phyloP scores from a whole-genome alignment of 2,888 invertebrate species.

The Trichogramma evanescens region DNA sequence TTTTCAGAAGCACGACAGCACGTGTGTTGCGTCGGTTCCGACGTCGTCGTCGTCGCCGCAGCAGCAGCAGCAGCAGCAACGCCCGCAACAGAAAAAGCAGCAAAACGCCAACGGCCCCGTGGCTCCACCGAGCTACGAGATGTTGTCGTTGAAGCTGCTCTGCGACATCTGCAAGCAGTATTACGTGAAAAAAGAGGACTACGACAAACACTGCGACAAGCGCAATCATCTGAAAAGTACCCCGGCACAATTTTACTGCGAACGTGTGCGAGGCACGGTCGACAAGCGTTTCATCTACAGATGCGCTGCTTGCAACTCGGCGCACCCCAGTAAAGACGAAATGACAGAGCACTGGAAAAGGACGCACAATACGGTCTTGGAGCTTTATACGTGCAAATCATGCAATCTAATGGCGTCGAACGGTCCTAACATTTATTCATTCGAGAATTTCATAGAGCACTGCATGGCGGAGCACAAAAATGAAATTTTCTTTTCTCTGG shows the following conservation, averaged over 20 bases:
- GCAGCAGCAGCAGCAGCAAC: slow-evolving; percentile 1
- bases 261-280: slow-evolving; percentile 1
- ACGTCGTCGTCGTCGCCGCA: neutral
- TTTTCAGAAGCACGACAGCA: slow-evolving; percentile 20
- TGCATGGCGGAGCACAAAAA: slow-evolving; percentile 18
- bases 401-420: slow-evolving; percentile 15
- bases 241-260: slow-evolving; percentile 14
- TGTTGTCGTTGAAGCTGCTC: slow-evolving; percentile 16
- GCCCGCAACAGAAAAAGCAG: slow-evolving; percentile 2
- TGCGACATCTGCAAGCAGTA: slow-evolving; percentile 26
- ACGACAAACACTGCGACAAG: slow-evolving; percentile 22
- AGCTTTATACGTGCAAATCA: slow-evolving; percentile 20
- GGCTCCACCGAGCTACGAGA: neutral
- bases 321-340: slow-evolving; percentile 14
- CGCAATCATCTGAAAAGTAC: slow-evolving; percentile 19
- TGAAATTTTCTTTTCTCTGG: slow-evolving; percentile 5
- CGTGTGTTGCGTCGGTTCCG: too few relatives aligned
- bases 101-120: neutral
- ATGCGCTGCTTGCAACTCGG: slow-evolving; percentile 28
- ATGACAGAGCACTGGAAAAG: slow-evolving; percentile 22
- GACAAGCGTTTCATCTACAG: slow-evolving; percentile 18
- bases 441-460: slow-evolving; percentile 27
- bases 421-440: slow-evolving; percentile 14
- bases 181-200: slow-evolving; percentile 17
- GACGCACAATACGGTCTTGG: slow-evolving; percentile 20